Evolutionary conservation across 1,140 invertebrate species (phyloP).

Genomic region (Trachymyrmex cornetzi): DNA sequence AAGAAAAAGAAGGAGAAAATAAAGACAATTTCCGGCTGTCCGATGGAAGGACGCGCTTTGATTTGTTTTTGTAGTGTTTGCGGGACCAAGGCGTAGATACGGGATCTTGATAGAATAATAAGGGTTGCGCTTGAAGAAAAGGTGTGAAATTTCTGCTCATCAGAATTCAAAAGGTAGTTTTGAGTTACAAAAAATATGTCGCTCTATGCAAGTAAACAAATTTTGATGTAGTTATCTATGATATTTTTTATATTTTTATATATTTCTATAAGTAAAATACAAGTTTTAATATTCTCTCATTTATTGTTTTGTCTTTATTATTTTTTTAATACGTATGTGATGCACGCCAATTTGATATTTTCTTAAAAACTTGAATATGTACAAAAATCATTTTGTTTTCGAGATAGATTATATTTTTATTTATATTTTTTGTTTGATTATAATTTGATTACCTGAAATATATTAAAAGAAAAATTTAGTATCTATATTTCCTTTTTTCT

Average conservation of each 20-base stretch:
- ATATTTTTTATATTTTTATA: neutral
- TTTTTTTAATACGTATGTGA: neutral
- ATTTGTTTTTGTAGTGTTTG: conserved; percentile 54
- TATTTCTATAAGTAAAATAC: neutral
- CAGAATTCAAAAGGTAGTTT: conserved; percentile 1
- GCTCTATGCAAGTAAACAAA: neutral
- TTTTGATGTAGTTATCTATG: neutral
- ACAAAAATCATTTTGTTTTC: neutral
- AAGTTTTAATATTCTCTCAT: neutral
- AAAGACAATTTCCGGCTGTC: conserved; percentile 55
- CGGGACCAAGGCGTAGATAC: conserved; percentile 9
- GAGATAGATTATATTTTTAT: neutral
- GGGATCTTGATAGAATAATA: conserved; percentile 25
- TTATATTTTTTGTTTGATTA: neutral
- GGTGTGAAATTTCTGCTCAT: conserved; percentile 18
- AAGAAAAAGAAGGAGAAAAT: conserved; percentile 35
- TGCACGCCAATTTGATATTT: neutral
- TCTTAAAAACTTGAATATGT: neutral
- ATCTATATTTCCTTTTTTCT: neutral
- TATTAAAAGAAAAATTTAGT: neutral
- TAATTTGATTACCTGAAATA: neutral
- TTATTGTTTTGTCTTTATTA: neutral
- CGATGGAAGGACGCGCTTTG: conserved; percentile 27
- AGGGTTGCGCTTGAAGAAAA: neutral
- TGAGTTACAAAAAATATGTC: neutral